Base-by-base conservation (phyloP, 2,113 vertebrate species). In the Arizona elegans region DNA sequence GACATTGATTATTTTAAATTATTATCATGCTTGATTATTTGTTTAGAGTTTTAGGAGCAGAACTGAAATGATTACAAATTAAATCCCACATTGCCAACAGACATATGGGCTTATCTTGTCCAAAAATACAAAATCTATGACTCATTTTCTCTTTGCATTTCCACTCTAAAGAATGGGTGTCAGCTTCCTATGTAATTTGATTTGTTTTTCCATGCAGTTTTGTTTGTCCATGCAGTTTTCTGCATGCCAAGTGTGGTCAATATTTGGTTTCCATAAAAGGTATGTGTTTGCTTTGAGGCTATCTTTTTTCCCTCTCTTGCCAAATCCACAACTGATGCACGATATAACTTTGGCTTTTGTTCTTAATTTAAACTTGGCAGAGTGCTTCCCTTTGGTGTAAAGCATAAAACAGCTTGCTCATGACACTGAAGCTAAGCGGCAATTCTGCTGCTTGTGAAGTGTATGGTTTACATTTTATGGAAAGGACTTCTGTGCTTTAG, bases 251-350 rank as follows among this genome's bases (percentile, higher is more conserved):
- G 96, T 98, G 98, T 93, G 97, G 98, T 97, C 96, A 97, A 97
- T 98, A 98, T 98, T 98, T 98, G 97, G 98, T 98, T 98, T 98
- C 97, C 98, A 98, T 98, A 98, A 99, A 98, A 98, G 98, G 97
- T 98, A 97, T 97, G 96, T 96, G 96, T 98, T 98, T 99, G 97
- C 98, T 98, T 98, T 98, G 97, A 98, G 98, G 97, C 96, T 95
- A 93, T 97, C 94, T 97, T 95, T 96, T 81, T 95, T 90, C 95
- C 95, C 70, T 65, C 94, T 93, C 75, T 95, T 97, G 97, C 98
- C 98, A 98, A 99, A 98, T 94, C 98, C 98, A 98, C 98, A 98
- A 98, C 98, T 98, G 98, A 99, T 99, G 98, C 97, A 98, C 97
- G 95, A 97, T 97, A 97, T 97, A 97, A 96, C 95, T 97, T 95